Base-by-base conservation (phyloP, 2,113 vertebrate species). In the Tricholaema leucomelas region DNA sequence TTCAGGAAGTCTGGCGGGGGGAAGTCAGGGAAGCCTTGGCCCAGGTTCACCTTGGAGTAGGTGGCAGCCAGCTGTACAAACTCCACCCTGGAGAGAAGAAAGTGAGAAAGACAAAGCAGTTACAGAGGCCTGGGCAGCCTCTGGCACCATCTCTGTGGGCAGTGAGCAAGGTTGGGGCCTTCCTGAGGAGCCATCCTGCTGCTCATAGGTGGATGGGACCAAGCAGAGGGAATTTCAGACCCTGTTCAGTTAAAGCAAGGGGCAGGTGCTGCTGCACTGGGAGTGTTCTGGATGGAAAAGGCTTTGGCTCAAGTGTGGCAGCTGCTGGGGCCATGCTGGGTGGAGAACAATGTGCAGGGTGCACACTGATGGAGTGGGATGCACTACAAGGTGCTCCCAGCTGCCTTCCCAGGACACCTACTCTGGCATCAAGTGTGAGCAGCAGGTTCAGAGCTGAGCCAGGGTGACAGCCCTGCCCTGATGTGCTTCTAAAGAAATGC, bases 11-110 rank as follows among this genome's bases (percentile, higher is more conserved):
- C 94, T 0, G 99, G 99, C 6, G 99, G 98, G 3, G 98, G 94
- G 64, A 99, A 99, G 95, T 99, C 98, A 0, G 99, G 99, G 73
- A 99, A 99, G 14, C 99, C 99, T 71, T 99, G 98, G 33, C 99
- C 99, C 50, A 99, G 96, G 97, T 99, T 99, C 81, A 99, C 99
- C 0, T 82, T 89, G 35, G 98, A 98, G 87, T 98, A 97, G 31
- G 98, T 97, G 12, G 96, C 94, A 60, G 98, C 95, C 59, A 99
- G 83, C 40, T 97, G 91, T 7, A 94, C 90, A 81, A 99, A 98
- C 50, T 99, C 99, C 94, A 99, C 97, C 99, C 99, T 99, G 95
- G 50, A 84, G 64, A 61, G 72, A 81, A 18, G 74, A 77, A 65
- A 94, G 14, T 20, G 35, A 94, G 48, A 85, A 61, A 85, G 42